Conservation (phyloP, 2,113 vertebrate species). For the Neodon shergylaensis region DNA sequence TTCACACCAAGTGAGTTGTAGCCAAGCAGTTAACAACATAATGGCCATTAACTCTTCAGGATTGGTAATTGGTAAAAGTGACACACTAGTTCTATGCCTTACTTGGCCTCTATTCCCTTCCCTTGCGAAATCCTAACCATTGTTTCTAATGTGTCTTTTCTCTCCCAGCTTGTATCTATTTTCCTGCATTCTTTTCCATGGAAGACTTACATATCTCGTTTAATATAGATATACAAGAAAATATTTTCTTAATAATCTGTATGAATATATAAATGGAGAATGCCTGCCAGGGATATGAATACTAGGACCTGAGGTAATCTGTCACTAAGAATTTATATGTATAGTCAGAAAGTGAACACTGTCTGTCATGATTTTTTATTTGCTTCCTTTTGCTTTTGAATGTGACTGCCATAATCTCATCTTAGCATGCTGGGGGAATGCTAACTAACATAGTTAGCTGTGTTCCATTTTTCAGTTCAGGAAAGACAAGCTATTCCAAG, state of each 20-base stretch:
- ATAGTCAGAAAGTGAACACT: neutral
- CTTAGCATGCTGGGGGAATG: neutral
- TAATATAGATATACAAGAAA: neutral
- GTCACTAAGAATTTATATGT: neutral
- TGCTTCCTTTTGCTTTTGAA: neutral
- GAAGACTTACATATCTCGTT: neutral
- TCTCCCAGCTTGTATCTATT: neutral
- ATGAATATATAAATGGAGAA: neutral
- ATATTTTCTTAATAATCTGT: neutral
- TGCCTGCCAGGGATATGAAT: neutral
- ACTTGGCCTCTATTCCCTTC: neutral
- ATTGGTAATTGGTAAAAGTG: neutral
- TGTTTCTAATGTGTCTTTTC: neutral
- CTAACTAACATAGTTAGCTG: neutral
- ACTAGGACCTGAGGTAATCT: neutral
- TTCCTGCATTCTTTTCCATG: neutral
- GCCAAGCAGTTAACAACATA: neutral
- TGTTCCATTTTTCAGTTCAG: neutral
- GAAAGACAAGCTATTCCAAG: neutral
- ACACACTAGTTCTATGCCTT: neutral
- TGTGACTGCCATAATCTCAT: neutral
- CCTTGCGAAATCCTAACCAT: neutral
- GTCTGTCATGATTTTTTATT: neutral
- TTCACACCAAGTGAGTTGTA: neutral
- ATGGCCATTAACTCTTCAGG: neutral